Evolutionary conservation across 2,888 invertebrate species (phyloP).

Genomic region (Microdon myrmicae): DNA sequence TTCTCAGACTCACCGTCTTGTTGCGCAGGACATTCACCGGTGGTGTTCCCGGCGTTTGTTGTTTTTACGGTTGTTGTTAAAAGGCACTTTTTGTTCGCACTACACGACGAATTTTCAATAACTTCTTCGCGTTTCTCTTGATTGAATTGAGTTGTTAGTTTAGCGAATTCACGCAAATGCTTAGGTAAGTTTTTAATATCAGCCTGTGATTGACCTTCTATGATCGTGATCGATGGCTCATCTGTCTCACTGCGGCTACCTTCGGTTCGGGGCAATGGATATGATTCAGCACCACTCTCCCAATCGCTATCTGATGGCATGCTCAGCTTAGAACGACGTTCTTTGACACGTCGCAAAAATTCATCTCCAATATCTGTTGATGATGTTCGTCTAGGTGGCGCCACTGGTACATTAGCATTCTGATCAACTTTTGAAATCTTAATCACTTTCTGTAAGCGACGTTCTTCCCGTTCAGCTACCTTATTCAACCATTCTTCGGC

Average conservation of each 20-base stretch:
- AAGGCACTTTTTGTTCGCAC: slow-evolving; percentile 60
- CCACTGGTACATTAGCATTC: slow-evolving; percentile 37
- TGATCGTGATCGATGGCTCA: slow-evolving; percentile 71
- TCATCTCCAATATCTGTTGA: slow-evolving; percentile 74
- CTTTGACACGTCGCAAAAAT: slow-evolving; percentile 80
- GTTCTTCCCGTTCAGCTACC: slow-evolving; percentile 80
- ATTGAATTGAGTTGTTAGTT: slow-evolving; percentile 64
- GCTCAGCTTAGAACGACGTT: slow-evolving; percentile 76
- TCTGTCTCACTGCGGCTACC: slow-evolving; percentile 56
- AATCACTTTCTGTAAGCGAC: slow-evolving; percentile 82
- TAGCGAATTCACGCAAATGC: slow-evolving; percentile 83
- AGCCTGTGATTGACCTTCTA: slow-evolving; percentile 73
- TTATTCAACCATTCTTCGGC: slow-evolving; percentile 84
- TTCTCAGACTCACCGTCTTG: slow-evolving; percentile 69
- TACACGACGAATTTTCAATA: slow-evolving; percentile 59
- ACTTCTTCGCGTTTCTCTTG: slow-evolving; percentile 59
- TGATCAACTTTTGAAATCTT: slow-evolving; percentile 75
- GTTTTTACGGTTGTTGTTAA: slow-evolving; percentile 62
- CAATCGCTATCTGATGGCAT: slow-evolving; percentile 75
- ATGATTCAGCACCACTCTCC: slow-evolving; percentile 70
- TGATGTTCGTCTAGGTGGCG: slow-evolving; percentile 44
- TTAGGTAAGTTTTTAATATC: slow-evolving; percentile 76
- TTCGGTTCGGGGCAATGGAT: slow-evolving; percentile 63
- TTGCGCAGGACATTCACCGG: slow-evolving; percentile 37
- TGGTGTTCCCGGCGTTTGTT: slow-evolving; percentile 13